Evolutionary conservation across 2,888 invertebrate species (phyloP).

Genomic region (Dryomyza anilis): DNA sequence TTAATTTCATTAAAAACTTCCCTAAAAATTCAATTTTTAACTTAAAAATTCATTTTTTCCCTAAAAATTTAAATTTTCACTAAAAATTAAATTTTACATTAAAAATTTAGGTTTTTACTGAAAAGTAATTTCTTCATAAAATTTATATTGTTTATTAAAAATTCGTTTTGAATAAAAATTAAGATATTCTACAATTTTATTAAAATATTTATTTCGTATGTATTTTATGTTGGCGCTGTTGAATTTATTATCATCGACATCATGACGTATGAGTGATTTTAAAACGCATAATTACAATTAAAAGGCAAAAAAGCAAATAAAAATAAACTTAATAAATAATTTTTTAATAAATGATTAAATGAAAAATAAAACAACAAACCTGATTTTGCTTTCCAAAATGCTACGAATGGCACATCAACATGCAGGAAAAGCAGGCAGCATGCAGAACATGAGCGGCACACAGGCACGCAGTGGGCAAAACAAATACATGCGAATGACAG

Average conservation of each 20-base stretch:
- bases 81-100: no score
- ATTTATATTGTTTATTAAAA: not conserved
- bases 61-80: no score
- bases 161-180: no score
- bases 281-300: not conserved
- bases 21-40: no score
- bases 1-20: no score
- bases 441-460: conserved; percentile 11
- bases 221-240: not conserved
- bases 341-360: conserved; percentile 20
- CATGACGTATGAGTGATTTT: not conserved
- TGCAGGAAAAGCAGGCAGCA: conserved; percentile 34
- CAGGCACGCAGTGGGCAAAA: not conserved
- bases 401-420: conserved; percentile 64
- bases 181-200: no score
- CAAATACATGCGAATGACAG: conserved; percentile 26
- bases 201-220: no score
- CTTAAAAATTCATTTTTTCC: no score
- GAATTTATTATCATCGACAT: no score
- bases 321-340: conserved; percentile 1
- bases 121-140: no score
- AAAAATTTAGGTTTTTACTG: no score
- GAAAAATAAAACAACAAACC: conserved; percentile 67
- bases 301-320: not conserved
- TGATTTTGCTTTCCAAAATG: conserved; percentile 84